Conservation (phyloP, 2,888 invertebrate genomes). For the Tuta absoluta region DNA sequence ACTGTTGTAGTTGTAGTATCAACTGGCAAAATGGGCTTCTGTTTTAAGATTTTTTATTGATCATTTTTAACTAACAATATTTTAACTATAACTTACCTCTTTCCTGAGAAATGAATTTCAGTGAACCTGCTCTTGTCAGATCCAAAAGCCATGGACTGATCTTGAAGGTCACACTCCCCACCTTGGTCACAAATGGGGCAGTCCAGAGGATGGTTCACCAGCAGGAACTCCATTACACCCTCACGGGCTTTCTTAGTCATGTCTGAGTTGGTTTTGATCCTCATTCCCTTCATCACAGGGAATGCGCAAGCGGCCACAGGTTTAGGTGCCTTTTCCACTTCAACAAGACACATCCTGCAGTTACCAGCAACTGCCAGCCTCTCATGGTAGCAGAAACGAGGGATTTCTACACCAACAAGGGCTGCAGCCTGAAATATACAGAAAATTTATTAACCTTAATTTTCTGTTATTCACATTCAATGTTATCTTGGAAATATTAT, state of each 20-base stretch:
- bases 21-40: no score
- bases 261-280: slow-evolving; percentile 98
- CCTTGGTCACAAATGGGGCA: slow-evolving; percentile 99
- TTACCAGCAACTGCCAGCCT: slow-evolving; percentile 99
- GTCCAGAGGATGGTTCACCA: slow-evolving; percentile 99
- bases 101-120: slow-evolving; percentile 95
- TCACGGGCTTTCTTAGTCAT: slow-evolving; percentile 88
- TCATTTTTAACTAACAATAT: no score
- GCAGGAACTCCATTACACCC: slow-evolving; percentile 98
- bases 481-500: no score
- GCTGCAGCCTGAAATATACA: slow-evolving; percentile 90
- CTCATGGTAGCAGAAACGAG: slow-evolving; percentile 99
- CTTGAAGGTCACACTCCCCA: slow-evolving; percentile 96
- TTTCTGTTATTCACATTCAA: no score
- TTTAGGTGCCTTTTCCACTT: slow-evolving; percentile 98
- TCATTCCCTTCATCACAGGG: slow-evolving; percentile 99
- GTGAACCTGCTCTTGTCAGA: slow-evolving; percentile 96
- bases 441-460: slow-evolving; percentile 35
- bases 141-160: slow-evolving; percentile 99
- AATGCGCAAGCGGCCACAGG: slow-evolving; percentile 99
- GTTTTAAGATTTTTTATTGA: no score
- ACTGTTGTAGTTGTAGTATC: no score
- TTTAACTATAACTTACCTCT: slow-evolving; percentile 82
- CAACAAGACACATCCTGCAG: slow-evolving; percentile 99
- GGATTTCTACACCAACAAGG: slow-evolving; percentile 97